Percentiles rank a stretch among this genome's conserved stretches.
phyloP scores from a whole-genome alignment of 2,113 vertebrate genomes.

The Dolichallabes microphthalmus region DNA sequence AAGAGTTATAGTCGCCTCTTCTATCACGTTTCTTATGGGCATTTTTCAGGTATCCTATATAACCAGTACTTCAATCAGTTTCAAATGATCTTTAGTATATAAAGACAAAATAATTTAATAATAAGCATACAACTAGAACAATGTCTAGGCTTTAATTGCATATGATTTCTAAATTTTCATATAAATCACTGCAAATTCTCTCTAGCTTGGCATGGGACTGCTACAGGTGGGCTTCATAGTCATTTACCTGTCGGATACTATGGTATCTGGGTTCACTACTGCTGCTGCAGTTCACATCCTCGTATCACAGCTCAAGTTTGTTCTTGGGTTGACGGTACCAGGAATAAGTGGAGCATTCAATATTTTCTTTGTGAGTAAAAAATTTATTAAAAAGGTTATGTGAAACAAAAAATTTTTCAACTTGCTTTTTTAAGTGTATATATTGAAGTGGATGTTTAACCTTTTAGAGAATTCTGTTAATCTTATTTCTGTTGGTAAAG shows the following conservation, averaged over 20 bases:
- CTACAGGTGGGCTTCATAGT: conserved; percentile 88
- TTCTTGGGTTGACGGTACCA: conserved; percentile 80
- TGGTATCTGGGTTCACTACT: conserved; percentile 92
- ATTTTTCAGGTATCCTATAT: conserved; percentile 81
- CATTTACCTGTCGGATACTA: conserved; percentile 88
- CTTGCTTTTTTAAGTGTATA: too few relatives aligned
- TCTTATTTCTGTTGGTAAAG: conserved; percentile 1
- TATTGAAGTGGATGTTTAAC: not conserved
- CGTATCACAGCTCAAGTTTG: conserved; percentile 94
- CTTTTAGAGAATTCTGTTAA: not conserved
- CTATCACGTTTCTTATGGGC: conserved; percentile 84
- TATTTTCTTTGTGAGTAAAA: conserved; percentile 83
- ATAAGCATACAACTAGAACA: not conserved
- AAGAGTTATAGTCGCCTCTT: conserved; percentile 79
- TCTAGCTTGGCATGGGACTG: conserved; percentile 82
- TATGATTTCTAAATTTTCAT: not conserved
- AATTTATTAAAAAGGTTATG: conserved; percentile 51
- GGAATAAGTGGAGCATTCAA: conserved; percentile 77
- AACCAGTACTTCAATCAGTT: too few relatives aligned
- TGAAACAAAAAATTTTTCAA: not conserved
- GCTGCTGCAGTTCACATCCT: conserved; percentile 91
- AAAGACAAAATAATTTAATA: not conserved
- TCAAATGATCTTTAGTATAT: not conserved
- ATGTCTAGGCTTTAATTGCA: not conserved
- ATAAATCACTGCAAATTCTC: not conserved